Conservation (phyloP, 2,888 invertebrate genomes). For the Andrena minutula region DNA sequence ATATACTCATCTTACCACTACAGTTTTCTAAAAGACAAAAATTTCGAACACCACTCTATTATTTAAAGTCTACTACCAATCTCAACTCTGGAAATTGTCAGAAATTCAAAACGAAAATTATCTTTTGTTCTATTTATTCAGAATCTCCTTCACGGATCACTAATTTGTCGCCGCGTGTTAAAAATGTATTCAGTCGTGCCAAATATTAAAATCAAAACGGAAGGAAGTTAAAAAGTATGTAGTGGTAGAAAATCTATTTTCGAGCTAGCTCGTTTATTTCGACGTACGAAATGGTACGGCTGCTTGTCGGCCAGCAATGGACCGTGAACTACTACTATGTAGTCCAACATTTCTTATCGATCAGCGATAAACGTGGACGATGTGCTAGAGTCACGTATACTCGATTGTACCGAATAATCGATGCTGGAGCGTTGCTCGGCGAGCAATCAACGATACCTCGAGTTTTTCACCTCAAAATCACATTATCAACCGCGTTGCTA, state of each 20-base stretch:
- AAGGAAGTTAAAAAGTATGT: background rate
- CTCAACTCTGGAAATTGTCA: background rate
- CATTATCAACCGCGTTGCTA: slow-evolving; percentile 3
- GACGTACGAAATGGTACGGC: background rate
- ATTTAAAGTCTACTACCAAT: background rate
- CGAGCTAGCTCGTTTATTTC: background rate
- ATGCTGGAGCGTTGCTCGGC: background rate
- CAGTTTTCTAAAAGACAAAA: background rate
- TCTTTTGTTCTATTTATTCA: background rate
- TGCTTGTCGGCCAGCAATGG: background rate
- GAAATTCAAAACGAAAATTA: background rate
- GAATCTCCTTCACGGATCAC: background rate
- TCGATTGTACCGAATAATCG: background rate
- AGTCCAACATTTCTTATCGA: slow-evolving; percentile 8
- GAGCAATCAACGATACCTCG: slow-evolving; percentile 4
- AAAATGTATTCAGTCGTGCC: background rate
- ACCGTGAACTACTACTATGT: background rate
- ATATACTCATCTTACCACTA: background rate
- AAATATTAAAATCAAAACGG: background rate
- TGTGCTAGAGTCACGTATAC: background rate
- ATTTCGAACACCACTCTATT: background rate
- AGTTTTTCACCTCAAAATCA: slow-evolving; percentile 2
- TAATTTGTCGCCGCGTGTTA: background rate
- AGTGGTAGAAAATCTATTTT: background rate
- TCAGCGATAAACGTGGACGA: slow-evolving; percentile 10